A percentile compares a stretch with the other conserved stretches of the same genome.
Conservation (phyloP, 2,113 vertebrate species). For the Pelusios castaneus region DNA sequence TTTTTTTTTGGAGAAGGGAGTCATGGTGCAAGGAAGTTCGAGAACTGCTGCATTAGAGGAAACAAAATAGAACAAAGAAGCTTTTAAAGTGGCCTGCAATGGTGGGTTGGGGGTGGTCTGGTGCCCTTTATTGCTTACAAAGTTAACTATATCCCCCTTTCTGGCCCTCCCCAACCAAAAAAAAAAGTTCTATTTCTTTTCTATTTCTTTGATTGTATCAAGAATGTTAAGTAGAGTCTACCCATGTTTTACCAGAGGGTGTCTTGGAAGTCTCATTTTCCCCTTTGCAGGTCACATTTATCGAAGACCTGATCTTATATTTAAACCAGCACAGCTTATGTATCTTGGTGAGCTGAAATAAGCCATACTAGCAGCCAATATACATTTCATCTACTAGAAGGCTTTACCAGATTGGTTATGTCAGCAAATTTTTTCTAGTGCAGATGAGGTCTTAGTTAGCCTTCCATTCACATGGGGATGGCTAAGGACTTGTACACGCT, state of each 20-base stretch:
- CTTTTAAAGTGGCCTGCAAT: neutral
- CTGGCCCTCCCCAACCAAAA: neutral
- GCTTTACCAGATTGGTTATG: neutral
- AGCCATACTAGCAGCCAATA: neutral
- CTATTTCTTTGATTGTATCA: neutral
- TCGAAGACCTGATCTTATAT: too few relatives aligned
- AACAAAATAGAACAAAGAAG: neutral
- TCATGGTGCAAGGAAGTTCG: too few relatives aligned
- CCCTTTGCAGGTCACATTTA: neutral
- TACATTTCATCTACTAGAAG: neutral
- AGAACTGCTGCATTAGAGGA: neutral
- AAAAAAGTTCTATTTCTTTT: neutral
- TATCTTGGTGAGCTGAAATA: too few relatives aligned
- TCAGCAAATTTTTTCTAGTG: neutral
- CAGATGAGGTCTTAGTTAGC: neutral
- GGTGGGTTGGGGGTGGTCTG: neutral
- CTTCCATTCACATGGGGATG: neutral
- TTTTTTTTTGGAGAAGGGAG: too few relatives aligned
- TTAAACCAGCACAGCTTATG: too few relatives aligned
- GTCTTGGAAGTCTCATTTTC: neutral
- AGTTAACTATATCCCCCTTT: neutral
- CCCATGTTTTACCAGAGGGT: neutral
- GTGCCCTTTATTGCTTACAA: neutral
- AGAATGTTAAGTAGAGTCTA: neutral
- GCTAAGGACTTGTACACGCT: too few relatives aligned